Conservation (phyloP, 2,888 invertebrate genomes). For the Hypercompe scribonia region DNA sequence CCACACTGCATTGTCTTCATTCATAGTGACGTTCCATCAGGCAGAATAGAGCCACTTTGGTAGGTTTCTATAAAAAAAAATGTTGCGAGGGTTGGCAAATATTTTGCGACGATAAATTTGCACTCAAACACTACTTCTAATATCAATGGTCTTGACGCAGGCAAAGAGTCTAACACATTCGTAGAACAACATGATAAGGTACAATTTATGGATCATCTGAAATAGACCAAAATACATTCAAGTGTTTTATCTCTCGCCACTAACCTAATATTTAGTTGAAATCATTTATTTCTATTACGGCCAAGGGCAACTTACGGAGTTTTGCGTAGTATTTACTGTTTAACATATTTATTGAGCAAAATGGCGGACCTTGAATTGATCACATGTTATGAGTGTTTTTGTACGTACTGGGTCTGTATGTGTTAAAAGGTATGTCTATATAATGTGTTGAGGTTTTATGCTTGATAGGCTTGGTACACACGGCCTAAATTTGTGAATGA, state of each 20-base stretch:
- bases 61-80: no score
- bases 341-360: conserved; percentile 6
- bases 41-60: no score
- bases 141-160: neutral
- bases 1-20: no score
- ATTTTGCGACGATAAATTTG: neutral
- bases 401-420: no score
- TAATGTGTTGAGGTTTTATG: no score
- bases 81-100: neutral
- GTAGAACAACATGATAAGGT: neutral
- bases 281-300: conserved; percentile 22
- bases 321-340: conserved; percentile 19
- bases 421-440: no score
- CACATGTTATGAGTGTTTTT: neutral
- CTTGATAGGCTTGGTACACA: no score
- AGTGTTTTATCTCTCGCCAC: neutral
- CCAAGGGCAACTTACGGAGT: conserved; percentile 26
- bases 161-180: neutral
- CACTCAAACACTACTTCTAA: neutral
- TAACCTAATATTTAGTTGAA: conserved; percentile 25
- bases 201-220: neutral
- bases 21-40: no score
- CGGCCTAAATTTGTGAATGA: no score
- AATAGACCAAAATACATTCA: conserved; percentile 1
- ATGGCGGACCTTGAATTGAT: neutral